A percentile compares a stretch with the other conserved stretches of the same genome.
Conservation (phyloP, 2,797 vertebrate genomes). For the Syncerus caffer region DNA sequence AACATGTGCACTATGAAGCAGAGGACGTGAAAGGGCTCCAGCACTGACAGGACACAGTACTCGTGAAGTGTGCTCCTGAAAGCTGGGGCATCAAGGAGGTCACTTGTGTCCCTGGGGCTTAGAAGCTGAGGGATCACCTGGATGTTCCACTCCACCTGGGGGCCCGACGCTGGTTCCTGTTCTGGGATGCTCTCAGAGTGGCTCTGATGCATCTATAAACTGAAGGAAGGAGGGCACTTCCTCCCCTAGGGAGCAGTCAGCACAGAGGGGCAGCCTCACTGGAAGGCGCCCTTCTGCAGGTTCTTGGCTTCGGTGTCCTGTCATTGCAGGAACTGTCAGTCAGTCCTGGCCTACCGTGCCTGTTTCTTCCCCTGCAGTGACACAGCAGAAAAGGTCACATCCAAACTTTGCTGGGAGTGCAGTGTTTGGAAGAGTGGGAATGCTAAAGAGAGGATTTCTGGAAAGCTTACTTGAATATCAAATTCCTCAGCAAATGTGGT, state of each 20-base stretch:
- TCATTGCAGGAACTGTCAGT: not conserved
- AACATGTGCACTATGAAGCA: not conserved
- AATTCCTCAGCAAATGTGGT: not conserved
- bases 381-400: not conserved
- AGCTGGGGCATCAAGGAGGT: not conserved
- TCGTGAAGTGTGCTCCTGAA: not conserved
- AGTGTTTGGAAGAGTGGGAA: not conserved
- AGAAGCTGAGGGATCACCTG: not conserved
- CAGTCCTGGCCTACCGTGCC: not conserved
- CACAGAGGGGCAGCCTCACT: not conserved
- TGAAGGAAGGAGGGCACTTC: not conserved
- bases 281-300: too few relatives aligned
- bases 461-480: not conserved
- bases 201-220: not conserved
- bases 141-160: not conserved
- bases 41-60: not conserved
- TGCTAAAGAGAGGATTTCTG: not conserved
- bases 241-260: not conserved
- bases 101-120: not conserved
- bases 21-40: not conserved
- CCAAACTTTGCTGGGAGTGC: not conserved
- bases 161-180: too few relatives aligned
- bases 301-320: not conserved
- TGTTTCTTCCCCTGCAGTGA: not conserved
- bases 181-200: not conserved